phyloP scores from a whole-genome alignment of 2,113 vertebrate genomes.

The Helogale parvula region DNA sequence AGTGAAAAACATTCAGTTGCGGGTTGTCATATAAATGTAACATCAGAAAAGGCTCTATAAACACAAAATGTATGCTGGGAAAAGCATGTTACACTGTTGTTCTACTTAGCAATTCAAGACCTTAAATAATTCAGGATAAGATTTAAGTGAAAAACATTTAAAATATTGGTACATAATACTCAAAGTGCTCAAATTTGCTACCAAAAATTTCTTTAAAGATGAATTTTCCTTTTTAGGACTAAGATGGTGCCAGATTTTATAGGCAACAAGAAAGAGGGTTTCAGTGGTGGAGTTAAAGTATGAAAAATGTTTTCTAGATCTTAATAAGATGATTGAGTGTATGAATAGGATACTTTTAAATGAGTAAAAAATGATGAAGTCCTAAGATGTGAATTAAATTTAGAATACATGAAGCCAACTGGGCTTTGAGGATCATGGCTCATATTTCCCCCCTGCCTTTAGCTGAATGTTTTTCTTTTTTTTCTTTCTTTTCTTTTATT shows the following conservation, averaged over 20 bases:
- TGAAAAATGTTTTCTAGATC: slow-evolving; percentile 75
- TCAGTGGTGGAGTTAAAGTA: slow-evolving; percentile 51
- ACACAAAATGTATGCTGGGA: slow-evolving; percentile 23
- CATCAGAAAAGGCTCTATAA: not conserved
- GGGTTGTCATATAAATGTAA: not conserved
- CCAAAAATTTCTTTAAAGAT: slow-evolving; percentile 55
- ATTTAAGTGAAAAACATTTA: slow-evolving; percentile 54
- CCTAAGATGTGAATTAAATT: slow-evolving; percentile 71
- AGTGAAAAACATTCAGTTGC: slow-evolving; percentile 6
- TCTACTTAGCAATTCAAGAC: slow-evolving; percentile 23
- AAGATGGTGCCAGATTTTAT: slow-evolving; percentile 46
- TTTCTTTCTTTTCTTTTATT: no score
- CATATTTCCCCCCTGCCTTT: not conserved
- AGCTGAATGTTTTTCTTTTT: not conserved
- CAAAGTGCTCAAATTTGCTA: slow-evolving; percentile 37
- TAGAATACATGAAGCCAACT: slow-evolving; percentile 64
- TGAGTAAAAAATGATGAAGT: slow-evolving; percentile 43
- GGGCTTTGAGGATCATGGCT: slow-evolving; percentile 43
- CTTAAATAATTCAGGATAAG: slow-evolving; percentile 19
- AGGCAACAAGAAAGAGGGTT: slow-evolving; percentile 15
- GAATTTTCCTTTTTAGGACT: slow-evolving; percentile 51
- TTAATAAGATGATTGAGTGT: slow-evolving; percentile 77
- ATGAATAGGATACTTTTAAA: slow-evolving; percentile 77
- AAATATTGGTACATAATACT: slow-evolving; percentile 38
- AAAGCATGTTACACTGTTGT: slow-evolving; percentile 16